These are phyloP conservation scores for Actinostola sp. DNA, from an alignment of 92 coral and sea anemone species.

Conservation along the genomic window DNA sequence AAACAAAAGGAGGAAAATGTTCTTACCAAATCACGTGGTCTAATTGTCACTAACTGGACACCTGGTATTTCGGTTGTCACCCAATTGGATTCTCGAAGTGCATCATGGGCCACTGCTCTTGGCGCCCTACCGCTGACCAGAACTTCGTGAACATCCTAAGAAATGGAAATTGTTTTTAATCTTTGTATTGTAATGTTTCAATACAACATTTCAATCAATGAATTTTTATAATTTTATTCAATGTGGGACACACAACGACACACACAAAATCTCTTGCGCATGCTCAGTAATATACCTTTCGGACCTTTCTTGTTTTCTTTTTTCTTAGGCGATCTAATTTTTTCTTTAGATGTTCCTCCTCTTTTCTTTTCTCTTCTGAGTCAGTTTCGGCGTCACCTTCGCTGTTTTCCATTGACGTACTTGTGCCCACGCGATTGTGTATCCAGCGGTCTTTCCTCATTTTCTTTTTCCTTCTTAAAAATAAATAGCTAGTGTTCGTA, in stretches of 20 bases:
- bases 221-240: too few species aligned
- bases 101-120: slow-evolving; percentile 57
- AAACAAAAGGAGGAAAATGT: too few species aligned
- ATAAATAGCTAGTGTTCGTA: neutral
- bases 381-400: slow-evolving; percentile 12
- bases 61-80: slow-evolving; percentile 60
- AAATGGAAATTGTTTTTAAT: too few species aligned
- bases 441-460: slow-evolving; percentile 82
- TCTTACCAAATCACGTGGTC: slow-evolving; percentile 72
- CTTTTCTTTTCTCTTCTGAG: slow-evolving; percentile 12
- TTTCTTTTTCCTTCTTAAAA: slow-evolving; percentile 54
- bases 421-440: slow-evolving; percentile 79
- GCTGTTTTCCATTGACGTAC: slow-evolving; percentile 47
- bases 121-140: slow-evolving; percentile 48
- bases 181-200: too few species aligned
- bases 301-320: slow-evolving; percentile 34
- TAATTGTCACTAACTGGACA: slow-evolving; percentile 75
- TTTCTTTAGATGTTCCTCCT: slow-evolving; percentile 30
- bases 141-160: slow-evolving; percentile 18
- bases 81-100: slow-evolving; percentile 67
- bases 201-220: too few species aligned
- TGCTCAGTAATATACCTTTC: slow-evolving; percentile 18
- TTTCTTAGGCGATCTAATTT: slow-evolving; percentile 25
- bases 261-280: too few species aligned
- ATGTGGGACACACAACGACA: too few species aligned